These are phyloP conservation scores for Adineta ricciae DNA, from an alignment of 2,888 invertebrate genomes.

Conservation along the genomic window DNA sequence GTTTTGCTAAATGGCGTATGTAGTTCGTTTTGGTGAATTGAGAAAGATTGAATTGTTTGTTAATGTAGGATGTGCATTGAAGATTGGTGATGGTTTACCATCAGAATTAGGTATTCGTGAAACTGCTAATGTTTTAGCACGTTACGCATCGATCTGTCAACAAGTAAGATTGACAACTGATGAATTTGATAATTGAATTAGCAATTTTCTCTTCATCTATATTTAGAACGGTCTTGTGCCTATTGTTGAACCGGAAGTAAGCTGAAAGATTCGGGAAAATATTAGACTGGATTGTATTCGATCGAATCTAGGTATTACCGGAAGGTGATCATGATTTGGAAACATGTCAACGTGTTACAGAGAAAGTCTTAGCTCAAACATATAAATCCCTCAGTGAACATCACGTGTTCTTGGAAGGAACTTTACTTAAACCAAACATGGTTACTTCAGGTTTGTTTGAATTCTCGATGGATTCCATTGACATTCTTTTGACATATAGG, in stretches of 20 bases:
- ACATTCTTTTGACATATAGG: neutral
- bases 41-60: neutral
- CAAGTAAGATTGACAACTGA: constrained; percentile 35
- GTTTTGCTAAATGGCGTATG: constrained; percentile 59
- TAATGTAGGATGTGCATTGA: constrained; percentile 46
- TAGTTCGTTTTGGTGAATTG: constrained; percentile 54
- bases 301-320: constrained; percentile 28
- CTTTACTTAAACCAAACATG: constrained; percentile 97
- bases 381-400: constrained; percentile 95
- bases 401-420: constrained; percentile 92
- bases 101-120: constrained; percentile 47
- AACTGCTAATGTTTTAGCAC: constrained; percentile 50
- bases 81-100: constrained; percentile 47
- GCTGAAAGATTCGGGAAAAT: neutral
- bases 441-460: constrained; percentile 83
- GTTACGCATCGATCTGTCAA: constrained; percentile 42
- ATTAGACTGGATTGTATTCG: too few species aligned
- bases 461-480: too few species aligned
- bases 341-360: constrained; percentile 84
- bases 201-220: neutral
- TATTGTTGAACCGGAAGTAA: constrained; percentile 78
- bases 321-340: constrained; percentile 93
- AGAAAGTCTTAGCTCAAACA: constrained; percentile 80
- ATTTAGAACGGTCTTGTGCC: constrained; percentile 74
- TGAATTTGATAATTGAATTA: neutral